These are phyloP conservation scores for Zonitis immaculata DNA, from an alignment of 2,888 invertebrate species.

Conservation along the genomic window DNA sequence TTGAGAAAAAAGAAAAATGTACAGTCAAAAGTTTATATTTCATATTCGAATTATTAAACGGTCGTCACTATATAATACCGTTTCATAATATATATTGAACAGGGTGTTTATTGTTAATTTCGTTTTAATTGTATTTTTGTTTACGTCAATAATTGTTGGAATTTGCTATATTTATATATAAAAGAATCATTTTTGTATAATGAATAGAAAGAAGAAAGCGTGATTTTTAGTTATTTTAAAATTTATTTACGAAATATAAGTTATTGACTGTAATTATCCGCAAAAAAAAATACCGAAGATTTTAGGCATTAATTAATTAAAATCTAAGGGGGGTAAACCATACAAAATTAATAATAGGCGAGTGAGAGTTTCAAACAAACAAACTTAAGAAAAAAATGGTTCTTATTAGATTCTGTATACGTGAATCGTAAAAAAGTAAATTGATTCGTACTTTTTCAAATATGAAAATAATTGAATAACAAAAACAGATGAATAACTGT, in stretches of 20 bases:
- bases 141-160: too few relatives aligned
- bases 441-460: constrained; percentile 36
- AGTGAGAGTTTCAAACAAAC: constrained; percentile 45
- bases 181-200: too few relatives aligned
- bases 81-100: too few relatives aligned
- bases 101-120: background rate
- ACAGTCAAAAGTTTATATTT: constrained; percentile 36
- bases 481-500: background rate
- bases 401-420: constrained; percentile 36
- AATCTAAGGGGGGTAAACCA: too few relatives aligned
- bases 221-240: too few relatives aligned
- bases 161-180: too few relatives aligned
- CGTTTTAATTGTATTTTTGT: constrained; percentile 14
- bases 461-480: background rate
- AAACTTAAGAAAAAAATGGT: too few relatives aligned
- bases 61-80: background rate
- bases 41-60: constrained; percentile 2
- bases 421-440: constrained; percentile 44
- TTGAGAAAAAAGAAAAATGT: too few relatives aligned
- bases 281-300: too few relatives aligned
- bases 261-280: constrained; percentile 35
- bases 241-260: constrained; percentile 35
- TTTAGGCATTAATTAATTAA: background rate
- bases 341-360: constrained; percentile 23
- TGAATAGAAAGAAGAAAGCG: too few relatives aligned